Percentiles rank a stretch among this genome's conserved stretches.
These are phyloP conservation scores for Bucorvus abyssinicus DNA, from an alignment of 2,797 vertebrate genomes.

Conservation along the genomic window DNA sequence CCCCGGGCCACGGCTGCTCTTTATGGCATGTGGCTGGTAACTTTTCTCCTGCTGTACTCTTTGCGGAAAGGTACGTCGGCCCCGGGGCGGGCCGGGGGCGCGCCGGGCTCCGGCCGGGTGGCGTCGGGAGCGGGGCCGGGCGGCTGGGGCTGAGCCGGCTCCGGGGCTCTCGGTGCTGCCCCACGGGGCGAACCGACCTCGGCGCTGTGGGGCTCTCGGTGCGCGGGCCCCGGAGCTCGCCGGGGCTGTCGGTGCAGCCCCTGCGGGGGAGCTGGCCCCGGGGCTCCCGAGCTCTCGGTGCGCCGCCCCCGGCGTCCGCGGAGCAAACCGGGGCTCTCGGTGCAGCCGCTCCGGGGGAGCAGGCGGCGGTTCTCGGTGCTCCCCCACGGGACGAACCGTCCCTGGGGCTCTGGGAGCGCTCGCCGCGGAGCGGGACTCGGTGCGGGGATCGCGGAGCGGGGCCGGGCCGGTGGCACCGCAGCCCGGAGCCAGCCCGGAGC, in stretches of 20 bases:
- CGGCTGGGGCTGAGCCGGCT: not conserved
- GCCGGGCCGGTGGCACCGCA: not conserved
- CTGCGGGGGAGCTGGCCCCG: not conserved
- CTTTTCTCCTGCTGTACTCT: slow-evolving; percentile 98
- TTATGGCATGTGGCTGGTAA: slow-evolving; percentile 99
- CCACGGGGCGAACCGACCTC: too few species aligned
- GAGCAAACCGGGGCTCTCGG: too few species aligned
- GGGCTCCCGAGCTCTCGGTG: not conserved
- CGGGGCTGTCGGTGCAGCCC: not conserved
- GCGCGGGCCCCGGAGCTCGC: too few species aligned
- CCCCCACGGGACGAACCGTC: not conserved
- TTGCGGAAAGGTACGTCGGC: slow-evolving; percentile 86
- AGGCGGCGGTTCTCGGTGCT: not conserved
- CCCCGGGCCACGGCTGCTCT: slow-evolving; percentile 92
- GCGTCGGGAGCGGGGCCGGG: not conserved
- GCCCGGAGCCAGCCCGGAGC: not conserved
- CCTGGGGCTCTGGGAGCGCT: not conserved
- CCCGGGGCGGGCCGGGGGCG: too few species aligned
- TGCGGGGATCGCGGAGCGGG: not conserved
- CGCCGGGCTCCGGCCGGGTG: not conserved
- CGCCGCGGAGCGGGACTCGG: not conserved
- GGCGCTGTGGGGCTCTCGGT: not conserved
- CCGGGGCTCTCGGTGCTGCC: not conserved
- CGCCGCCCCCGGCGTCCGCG: not conserved
- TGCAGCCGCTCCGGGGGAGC: not conserved